Evolutionary conservation across 1,140 invertebrate species (phyloP).

Genomic region (Drosophila repletoides): DNA sequence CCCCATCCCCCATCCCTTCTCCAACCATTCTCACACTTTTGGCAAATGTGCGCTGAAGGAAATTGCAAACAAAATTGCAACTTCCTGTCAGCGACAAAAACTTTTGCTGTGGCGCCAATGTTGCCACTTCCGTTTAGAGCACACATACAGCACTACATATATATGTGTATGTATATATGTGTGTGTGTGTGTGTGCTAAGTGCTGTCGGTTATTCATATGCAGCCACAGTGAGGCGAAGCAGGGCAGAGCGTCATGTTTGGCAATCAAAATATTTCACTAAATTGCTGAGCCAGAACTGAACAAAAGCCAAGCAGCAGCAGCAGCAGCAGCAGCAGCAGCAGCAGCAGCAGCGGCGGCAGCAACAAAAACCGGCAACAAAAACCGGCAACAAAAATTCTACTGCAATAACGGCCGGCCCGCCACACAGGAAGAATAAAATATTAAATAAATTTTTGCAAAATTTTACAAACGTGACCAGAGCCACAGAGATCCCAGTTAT

Average conservation of each 20-base stretch:
- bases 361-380: neutral
- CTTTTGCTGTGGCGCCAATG: conserved; percentile 78
- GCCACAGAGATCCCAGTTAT: conserved; percentile 25
- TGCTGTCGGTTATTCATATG: conserved; percentile 78
- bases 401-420: conserved; percentile 38
- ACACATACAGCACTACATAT: conserved; percentile 12
- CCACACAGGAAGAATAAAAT: conserved; percentile 62
- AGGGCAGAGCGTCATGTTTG: conserved; percentile 54
- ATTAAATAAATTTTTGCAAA: conserved; percentile 71
- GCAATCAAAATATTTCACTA: conserved; percentile 80
- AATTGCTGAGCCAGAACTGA: conserved; percentile 60
- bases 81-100: conserved; percentile 80
- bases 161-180: neutral
- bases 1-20: neutral
- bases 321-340: conserved; percentile 9
- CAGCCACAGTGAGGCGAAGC: conserved; percentile 34
- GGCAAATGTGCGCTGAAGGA: conserved; percentile 73
- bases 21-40: neutral
- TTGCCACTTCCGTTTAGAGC: conserved; percentile 75
- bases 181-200: conserved; percentile 46
- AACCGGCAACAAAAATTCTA: conserved; percentile 21
- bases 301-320: conserved; percentile 38
- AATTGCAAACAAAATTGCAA: conserved; percentile 81
- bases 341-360: conserved; percentile 4
- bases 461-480: conserved; percentile 72